phyloP scores from a whole-genome alignment of 2,888 invertebrate genomes.

The Oegoconia quadripuncta region DNA sequence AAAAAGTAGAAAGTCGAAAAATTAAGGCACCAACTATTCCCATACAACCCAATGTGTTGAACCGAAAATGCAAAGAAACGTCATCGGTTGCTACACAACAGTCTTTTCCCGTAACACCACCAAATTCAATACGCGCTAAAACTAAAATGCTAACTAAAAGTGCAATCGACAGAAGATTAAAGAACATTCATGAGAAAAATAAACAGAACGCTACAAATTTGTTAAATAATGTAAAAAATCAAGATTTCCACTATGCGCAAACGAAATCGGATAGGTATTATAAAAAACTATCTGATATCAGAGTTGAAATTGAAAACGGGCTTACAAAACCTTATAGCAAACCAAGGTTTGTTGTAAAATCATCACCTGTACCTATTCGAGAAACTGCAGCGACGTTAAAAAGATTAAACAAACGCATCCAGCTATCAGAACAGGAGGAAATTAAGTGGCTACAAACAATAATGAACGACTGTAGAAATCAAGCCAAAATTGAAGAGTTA shows the following conservation, averaged over 20 bases:
- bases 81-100: slow-evolving; percentile 5
- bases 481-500: slow-evolving; percentile 56
- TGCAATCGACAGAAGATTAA: slow-evolving; percentile 54
- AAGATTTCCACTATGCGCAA: slow-evolving; percentile 45
- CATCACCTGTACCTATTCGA: slow-evolving; percentile 45
- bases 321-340: slow-evolving; percentile 31
- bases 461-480: slow-evolving; percentile 62
- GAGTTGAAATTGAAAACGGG: slow-evolving; percentile 40
- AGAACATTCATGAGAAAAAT: slow-evolving; percentile 52
- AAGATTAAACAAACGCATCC: slow-evolving; percentile 70
- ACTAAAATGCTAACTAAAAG: slow-evolving; percentile 55
- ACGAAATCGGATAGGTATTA: slow-evolving; percentile 43
- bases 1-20: slow-evolving; percentile 47
- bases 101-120: slow-evolving; percentile 39
- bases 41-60: slow-evolving; percentile 52
- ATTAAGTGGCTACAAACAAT: slow-evolving; percentile 72
- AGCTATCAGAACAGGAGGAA: slow-evolving; percentile 50
- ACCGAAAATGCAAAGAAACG: slow-evolving; percentile 30
- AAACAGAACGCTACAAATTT: slow-evolving; percentile 49
- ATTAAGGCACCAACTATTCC: slow-evolving; percentile 54
- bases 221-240: slow-evolving; percentile 48
- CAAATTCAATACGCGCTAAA: slow-evolving; percentile 41
- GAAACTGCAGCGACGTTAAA: slow-evolving; percentile 71
- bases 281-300: slow-evolving; percentile 37
- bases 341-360: slow-evolving; percentile 26